Percentiles rank a stretch among this genome's conserved stretches.
Evolutionary conservation across 2,113 vertebrate species (phyloP).

Genomic region (Gopherus flavomarginatus): DNA sequence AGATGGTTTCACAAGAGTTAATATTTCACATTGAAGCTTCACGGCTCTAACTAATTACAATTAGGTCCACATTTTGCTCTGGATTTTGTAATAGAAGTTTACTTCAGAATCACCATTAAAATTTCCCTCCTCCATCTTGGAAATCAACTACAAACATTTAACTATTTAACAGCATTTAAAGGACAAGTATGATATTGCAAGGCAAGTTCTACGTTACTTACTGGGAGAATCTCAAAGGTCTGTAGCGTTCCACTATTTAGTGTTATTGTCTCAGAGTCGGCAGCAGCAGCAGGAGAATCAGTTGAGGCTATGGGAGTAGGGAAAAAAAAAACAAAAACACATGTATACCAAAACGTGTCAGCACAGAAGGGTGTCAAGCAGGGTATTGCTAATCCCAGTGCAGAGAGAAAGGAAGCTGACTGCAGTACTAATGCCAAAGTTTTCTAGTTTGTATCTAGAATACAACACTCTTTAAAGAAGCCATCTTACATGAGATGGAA

Average conservation of each 20-base stretch:
- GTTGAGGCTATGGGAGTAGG: slow-evolving; percentile 80
- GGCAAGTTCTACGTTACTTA: slow-evolving; percentile 76
- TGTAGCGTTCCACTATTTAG: slow-evolving; percentile 93
- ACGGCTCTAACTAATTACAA: neutral
- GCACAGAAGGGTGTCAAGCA: neutral
- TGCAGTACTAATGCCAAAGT: slow-evolving; percentile 22
- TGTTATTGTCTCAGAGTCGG: slow-evolving; percentile 92
- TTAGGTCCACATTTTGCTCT: neutral
- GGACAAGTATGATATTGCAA: neutral
- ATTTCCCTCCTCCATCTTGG: neutral
- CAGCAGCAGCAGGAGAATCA: slow-evolving; percentile 79
- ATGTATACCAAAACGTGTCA: slow-evolving; percentile 37
- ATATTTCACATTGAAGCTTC: neutral
- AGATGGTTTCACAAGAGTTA: neutral
- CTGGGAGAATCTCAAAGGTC: slow-evolving; percentile 97
- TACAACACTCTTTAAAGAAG: neutral
- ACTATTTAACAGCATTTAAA: neutral
- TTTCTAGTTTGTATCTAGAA: slow-evolving; percentile 38
- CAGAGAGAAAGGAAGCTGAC: slow-evolving; percentile 19
- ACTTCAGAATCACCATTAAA: neutral
- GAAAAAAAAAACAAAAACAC: neutral
- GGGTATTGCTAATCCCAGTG: slow-evolving; percentile 15
- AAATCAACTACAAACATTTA: neutral
- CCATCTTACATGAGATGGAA: neutral
- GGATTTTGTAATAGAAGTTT: neutral